Evolutionary conservation across 2,888 invertebrate genomes (phyloP), one percentile per base, ranked within the genome.

Genomic region (Cheiracanthium punctorium): DNA sequence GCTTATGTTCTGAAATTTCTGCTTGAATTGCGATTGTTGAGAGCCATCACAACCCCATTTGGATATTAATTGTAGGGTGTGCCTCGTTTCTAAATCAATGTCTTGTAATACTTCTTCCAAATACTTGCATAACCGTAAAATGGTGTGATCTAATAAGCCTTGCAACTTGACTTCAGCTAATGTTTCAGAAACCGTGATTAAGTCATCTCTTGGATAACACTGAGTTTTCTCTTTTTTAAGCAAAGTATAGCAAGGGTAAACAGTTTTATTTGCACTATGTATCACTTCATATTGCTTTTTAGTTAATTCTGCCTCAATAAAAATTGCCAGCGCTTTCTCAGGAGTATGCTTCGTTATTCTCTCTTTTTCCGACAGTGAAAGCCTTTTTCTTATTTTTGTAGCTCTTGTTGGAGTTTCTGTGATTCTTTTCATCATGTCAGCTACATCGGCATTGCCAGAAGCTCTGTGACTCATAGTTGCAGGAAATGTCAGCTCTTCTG

Each of bases 1-100:
- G n/a, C 5, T 41, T 28, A n/a, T 5, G 20, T 58, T 80, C 30
- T 69, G 24, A 70, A 80, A 80, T 41, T 80, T 80, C 64, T 80
- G 80, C 29, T 80, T 80, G 20, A 80, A 80, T 32, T 71, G 29
- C 12, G 71, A 20, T 72, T 80, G 80, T 24, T 43, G 71, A 4
- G 32, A 71, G 30, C 72, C 72, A 71, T 80, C 80, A n/a, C 71
- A 69, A 24, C 71, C 71, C 71, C 80, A 80, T 52, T 80, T 80
- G 14, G 48, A 80, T 28, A 71, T 72, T 8, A 76, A 17, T 2
- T 20, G 28, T 14, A 32, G 2, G 2, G 20, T 12, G n/a, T 32
- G 1, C 32, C 41, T 65, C 4, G 69, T 67, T 52, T 29, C 30
- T 0, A 14, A 20, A 29, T 37, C 30, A 8, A 76, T 2, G 2